These are phyloP conservation scores for Lepidurus couesii DNA, from an alignment of 1,140 invertebrate genomes.

Conservation along the genomic window DNA sequence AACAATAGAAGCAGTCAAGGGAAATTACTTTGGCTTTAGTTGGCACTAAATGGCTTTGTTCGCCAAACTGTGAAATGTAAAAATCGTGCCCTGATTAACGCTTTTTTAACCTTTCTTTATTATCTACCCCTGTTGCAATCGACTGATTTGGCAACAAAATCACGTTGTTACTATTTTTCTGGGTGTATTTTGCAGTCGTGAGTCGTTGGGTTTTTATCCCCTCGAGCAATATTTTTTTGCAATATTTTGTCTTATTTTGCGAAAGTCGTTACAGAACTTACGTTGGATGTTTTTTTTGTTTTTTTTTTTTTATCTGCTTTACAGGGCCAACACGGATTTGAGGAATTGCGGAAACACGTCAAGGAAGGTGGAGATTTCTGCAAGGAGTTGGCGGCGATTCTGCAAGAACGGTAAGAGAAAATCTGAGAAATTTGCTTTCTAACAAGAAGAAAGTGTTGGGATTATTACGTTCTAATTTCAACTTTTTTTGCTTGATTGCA, in stretches of 20 bases:
- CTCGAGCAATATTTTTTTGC: no score
- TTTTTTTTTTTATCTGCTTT: slow-evolving; percentile 40
- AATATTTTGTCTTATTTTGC: no score
- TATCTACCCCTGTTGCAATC: no score
- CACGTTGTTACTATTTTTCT: not conserved
- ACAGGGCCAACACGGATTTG: slow-evolving; percentile 85
- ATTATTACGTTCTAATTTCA: not conserved
- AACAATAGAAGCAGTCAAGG: not conserved
- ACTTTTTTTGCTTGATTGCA: not conserved
- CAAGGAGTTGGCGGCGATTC: slow-evolving; percentile 77
- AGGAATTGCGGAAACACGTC: slow-evolving; percentile 81
- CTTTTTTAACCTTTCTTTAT: no score
- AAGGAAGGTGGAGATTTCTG: slow-evolving; percentile 91
- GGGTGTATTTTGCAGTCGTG: slow-evolving; percentile 1
- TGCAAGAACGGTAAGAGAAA: slow-evolving; percentile 74
- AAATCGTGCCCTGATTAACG: no score
- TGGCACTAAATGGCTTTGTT: not conserved
- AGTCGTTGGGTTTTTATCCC: no score
- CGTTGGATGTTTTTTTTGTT: not conserved
- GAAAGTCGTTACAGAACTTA: no score
- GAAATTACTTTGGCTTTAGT: not conserved
- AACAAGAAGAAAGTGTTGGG: not conserved
- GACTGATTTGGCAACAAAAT: not conserved
- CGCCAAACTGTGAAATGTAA: not conserved
- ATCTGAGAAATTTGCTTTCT: slow-evolving; percentile 6